Base-by-base conservation (phyloP, 2,888 invertebrate species). In the Ophion costatus region DNA sequence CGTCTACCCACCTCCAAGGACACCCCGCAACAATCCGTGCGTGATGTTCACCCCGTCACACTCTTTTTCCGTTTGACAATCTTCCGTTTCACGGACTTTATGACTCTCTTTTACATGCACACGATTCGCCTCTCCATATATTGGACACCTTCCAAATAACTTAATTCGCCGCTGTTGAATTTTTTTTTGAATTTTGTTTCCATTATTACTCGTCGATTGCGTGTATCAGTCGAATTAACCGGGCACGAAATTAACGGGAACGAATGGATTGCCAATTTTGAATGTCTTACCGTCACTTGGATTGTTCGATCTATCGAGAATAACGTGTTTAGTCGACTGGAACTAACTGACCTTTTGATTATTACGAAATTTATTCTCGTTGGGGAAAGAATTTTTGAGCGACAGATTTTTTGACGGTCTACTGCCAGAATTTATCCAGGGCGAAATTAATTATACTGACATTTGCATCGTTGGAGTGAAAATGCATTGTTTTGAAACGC, bases 91-190 rank as follows among this genome's bases (percentile, higher is more conserved):
- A 24, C 64, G 14, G 4, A 45, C 38, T 80, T 67, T 73, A 66
- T 63, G 17, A 80, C 75, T 64, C 70, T n/a, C 38, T 66, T 73
- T 77, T 71, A 77, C 76, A 82, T 56, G 42, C 61, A 57, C 76
- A 57, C 82, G 29, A 38, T 24, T 63, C 59, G 20, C 45, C 59
- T 22, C 64, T 59, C 33, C 6, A 59, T 42, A 24, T 33, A 89
- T 90, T 92, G 91, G 92, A 92, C 75, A 80, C 82, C 79, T 86
- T 92, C 92, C 92, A 92, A 92, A 90, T 88, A 89, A 88, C 87
- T 87, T 83, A 90, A 89, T 89, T 88, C 87, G 85, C 83, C 87
- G 87, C 80, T 85, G 85, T 87, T 80, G 78, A 82, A 20, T 38
- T 33, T 66, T 14, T 71, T 63, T 57, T 20, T 29, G 29, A n/a